phyloP scores from a whole-genome alignment of 2,888 invertebrate species.

The Epirrhoe alternata region DNA sequence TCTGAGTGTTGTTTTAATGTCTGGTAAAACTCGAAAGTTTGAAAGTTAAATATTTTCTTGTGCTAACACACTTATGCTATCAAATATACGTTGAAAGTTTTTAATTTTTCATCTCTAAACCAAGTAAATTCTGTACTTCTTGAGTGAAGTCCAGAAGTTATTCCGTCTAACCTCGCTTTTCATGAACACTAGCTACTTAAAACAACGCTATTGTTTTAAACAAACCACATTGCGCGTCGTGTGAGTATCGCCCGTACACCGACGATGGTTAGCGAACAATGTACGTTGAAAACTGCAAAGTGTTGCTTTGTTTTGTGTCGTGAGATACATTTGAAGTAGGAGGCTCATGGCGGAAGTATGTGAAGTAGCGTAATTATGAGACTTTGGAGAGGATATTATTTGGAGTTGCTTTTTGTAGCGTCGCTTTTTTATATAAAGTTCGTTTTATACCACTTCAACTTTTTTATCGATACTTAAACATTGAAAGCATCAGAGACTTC shows the following conservation, averaged over 20 bases:
- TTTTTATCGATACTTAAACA: neutral
- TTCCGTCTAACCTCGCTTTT: conserved; percentile 33
- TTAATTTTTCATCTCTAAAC: neutral
- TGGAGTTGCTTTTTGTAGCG: neutral
- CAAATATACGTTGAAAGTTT: neutral
- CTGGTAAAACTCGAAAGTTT: too few species aligned
- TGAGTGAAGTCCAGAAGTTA: conserved; percentile 7
- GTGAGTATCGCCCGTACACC: conserved; percentile 39
- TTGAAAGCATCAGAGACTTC: neutral
- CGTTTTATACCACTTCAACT: neutral
- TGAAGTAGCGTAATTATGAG: neutral
- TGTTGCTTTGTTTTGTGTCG: conserved; percentile 10
- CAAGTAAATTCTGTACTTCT: neutral
- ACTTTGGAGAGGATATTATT: neutral
- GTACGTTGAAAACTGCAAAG: conserved; percentile 26
- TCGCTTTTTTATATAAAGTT: too few species aligned
- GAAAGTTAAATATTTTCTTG: too few species aligned
- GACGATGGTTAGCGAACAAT: conserved; percentile 29
- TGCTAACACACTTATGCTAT: neutral
- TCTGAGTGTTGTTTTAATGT: too few species aligned
- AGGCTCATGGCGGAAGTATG: conserved; percentile 7
- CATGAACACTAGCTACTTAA: conserved; percentile 56
- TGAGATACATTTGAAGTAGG: conserved; percentile 14
- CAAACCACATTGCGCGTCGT: conserved; percentile 62
- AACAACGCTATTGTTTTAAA: conserved; percentile 61